A percentile compares a stretch with the other conserved stretches of the same genome.
Evolutionary conservation across 2,888 invertebrate species (phyloP).

Genomic region (Amphipoea lucens): DNA sequence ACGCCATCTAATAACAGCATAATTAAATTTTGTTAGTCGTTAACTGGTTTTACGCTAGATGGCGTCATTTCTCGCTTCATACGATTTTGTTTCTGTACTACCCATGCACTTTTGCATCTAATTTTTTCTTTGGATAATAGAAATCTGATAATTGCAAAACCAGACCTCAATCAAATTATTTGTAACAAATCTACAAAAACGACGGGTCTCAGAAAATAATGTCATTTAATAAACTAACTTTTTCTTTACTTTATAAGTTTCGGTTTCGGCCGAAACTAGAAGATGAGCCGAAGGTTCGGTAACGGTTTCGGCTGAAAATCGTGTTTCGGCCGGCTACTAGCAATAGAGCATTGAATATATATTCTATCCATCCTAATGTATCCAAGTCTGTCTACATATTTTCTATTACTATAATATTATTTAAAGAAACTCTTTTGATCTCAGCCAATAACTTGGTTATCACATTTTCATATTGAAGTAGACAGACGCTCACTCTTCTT

Average conservation of each 20-base stretch:
- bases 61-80: too few relatives aligned
- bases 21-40: too few relatives aligned
- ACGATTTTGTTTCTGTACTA: too few relatives aligned
- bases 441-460: not conserved
- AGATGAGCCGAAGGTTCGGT: not conserved
- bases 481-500: slow-evolving; percentile 13
- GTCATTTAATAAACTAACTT: not conserved
- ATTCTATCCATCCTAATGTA: not conserved
- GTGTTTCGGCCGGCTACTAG: not conserved
- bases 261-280: not conserved
- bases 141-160: not conserved
- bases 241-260: not conserved
- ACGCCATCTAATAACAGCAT: too few relatives aligned
- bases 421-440: not conserved
- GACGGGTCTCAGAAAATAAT: not conserved
- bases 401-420: not conserved
- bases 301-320: not conserved
- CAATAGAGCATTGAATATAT: not conserved
- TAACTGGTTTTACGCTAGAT: too few relatives aligned
- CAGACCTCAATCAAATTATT: not conserved
- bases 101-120: too few relatives aligned
- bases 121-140: too few relatives aligned
- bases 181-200: not conserved
- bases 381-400: not conserved
- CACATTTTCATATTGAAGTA: not conserved